Base-by-base conservation (phyloP, 2,113 vertebrate genomes). In the Rhinolophus sinicus region DNA sequence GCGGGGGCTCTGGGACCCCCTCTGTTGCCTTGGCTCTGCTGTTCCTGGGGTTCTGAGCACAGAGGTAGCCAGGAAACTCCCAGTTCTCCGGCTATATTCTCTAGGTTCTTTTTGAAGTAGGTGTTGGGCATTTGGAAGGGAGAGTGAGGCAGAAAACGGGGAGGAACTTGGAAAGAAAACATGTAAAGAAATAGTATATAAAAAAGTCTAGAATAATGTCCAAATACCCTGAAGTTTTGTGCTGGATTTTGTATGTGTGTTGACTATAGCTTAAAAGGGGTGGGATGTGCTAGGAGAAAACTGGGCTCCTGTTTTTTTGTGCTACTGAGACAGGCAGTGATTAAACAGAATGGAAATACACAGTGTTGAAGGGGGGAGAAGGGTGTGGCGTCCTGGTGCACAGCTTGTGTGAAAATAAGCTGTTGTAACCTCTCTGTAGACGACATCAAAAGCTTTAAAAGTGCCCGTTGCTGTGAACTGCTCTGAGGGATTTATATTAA, bases 311-410 rank as follows among this genome's bases (percentile, higher is more conserved):
- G 8, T 64, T 70, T 96, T 50, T 2, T 9, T 35, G 40, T 44
- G 30, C 54, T 26, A 7, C 47, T 28, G 56, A 86, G 38, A 40
- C 2, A 38, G 47, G 8, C n/a, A 70, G 50, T 18, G 67, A 33
- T 26, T n/a, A 82, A 76, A 44, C 6, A 60, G 40, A 75, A 81
- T 76, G n/a, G 76, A 91, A 87, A 44, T 30, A 54, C 5, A n/a
- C 26, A 13, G 21, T 0, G 0, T 33, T 0, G 8, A 21, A 12
- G 35, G 26, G 33, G 60, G 38, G 40, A 54, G 38, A 26, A 22
- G 40, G 16, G 11, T n/a, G 40, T 9, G 22, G 35, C 5, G 2
- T 10, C 19, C 8, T 6, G 0, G 0, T 8, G 3, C 3, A 21
- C 38, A 26, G 62, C 64, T 9, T 62, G 14, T 62, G 9, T 3